These are phyloP conservation scores for Notamacropus eugenii DNA, from an alignment of 2,797 vertebrate species.

Conservation along the genomic window DNA sequence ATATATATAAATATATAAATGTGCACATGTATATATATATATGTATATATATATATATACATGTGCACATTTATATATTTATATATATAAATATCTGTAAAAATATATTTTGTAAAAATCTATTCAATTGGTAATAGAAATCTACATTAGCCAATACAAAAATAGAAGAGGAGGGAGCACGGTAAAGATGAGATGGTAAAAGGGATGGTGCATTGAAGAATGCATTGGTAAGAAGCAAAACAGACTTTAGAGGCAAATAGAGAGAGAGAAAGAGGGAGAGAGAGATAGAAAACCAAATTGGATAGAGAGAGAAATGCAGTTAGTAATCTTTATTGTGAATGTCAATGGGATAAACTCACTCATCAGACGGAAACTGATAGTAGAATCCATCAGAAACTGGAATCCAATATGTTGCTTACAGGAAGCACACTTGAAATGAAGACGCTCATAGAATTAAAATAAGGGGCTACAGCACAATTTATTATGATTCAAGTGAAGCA, in stretches of 20 bases:
- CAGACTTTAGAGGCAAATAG: too few species aligned
- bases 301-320: not conserved
- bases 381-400: not conserved
- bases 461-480: not conserved
- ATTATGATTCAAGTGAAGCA: not conserved
- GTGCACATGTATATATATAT: too few species aligned
- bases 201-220: not conserved
- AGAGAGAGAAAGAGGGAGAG: too few species aligned
- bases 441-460: not conserved
- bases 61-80: too few species aligned
- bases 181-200: not conserved
- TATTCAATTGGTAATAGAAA: not conserved
- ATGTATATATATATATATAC: too few species aligned
- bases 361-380: not conserved
- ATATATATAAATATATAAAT: not conserved
- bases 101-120: too few species aligned
- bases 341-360: not conserved
- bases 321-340: not conserved
- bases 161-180: not conserved
- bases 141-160: not conserved
- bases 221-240: not conserved
- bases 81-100: too few species aligned
- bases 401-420: not conserved
- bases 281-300: not conserved
- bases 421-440: not conserved